Base-by-base conservation (phyloP, 2,113 vertebrate genomes). In the Ptychochromis oligacanthus region DNA sequence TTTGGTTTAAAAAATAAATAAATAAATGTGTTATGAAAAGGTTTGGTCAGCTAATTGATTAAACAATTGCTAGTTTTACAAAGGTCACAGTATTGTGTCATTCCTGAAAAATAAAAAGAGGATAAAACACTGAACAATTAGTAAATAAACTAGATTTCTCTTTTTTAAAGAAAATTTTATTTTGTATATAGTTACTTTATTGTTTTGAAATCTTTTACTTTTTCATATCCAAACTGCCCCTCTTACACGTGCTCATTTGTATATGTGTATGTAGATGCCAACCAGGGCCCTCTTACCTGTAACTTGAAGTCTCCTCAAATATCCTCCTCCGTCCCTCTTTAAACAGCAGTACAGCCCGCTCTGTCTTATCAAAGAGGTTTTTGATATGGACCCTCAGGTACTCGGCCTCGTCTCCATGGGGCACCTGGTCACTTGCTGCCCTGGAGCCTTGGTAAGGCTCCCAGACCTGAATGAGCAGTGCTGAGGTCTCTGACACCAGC, bases 361-460 rank as follows among this genome's bases (percentile, higher is more conserved):
- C 94, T 3, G 93, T 85, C 89, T 97, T 97, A 84, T 95, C 94
- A 85, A 96, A 93, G 87, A 98, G 93, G 84, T 97, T 97, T 70
- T 82, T 72, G 58, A 96, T 56, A 28, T 94, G 97, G 88, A 96
- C 20, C 18, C 57, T 80, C 9, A 97, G 93, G 81, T 95, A 97
- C 18, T 87, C 91, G 24, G 85, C 83, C 62, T 95, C 94, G 1
- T 95, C 94, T 17, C 85, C 83, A 0, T 87, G 72, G 36, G 89
- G 83, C 6, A 11, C 28, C 18, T 74, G 70, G 28, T 36, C 7
- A 8, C 75, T 31, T 1, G 28, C 14, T 6, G 28, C 36, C 60
- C 24, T 57, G 4, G 67, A 10, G 49, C 52, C 76, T 24, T 49
- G 36, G 84, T 95, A 95, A 15, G 92, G 93, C 75, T 89, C 88